Evolutionary conservation across 2,888 invertebrate genomes (phyloP), one percentile per base, ranked within the genome.

Genomic region (Leptinotarsa tumamoca): DNA sequence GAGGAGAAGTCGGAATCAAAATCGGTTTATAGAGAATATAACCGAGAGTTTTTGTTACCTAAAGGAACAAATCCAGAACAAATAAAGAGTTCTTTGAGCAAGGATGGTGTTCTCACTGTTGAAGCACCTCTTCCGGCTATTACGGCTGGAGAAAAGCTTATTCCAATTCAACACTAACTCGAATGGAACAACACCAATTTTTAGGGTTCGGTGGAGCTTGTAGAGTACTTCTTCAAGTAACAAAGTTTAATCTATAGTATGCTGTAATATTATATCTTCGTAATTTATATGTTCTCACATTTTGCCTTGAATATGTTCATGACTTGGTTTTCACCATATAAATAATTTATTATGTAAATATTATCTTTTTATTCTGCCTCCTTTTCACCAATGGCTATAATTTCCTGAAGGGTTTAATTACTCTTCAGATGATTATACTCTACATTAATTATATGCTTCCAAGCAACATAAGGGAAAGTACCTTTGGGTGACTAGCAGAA

Each of bases 11-110:
- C 96, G 71, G 97, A 98, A 89, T 96, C 96, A 87, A 97, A 98
- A 90, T 96, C 97, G 63, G 97, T 98, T 79, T 98, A 97, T 92
- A 94, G 98, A 90, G 98, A 99, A 90, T 99, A 98, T 93, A 98
- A 98, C 90, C 93, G 98, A 82, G 98, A 98, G 90, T 99, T 98
- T 91, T 91, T 98, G 88, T 90, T 99, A 88, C 99, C 98, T 7
- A 96, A 97, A 89, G 98, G 98, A 84, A 97, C 98, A 76, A 97
- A 98, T 89, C 98, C 98, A 0, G 98, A 98, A 90, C 93, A 94
- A 81, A 98, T 99, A 90, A 96, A 96, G 89, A 98, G 98, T 50
- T 98, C 98, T 67, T 91, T 99, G 87, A 97, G 97, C 87, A 96
- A 97, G 89, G 98, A 98, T 87, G 99, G 99, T 63, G 96, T 98